Conservation (phyloP, 1,140 invertebrate genomes). For the Aphis craccivora region DNA sequence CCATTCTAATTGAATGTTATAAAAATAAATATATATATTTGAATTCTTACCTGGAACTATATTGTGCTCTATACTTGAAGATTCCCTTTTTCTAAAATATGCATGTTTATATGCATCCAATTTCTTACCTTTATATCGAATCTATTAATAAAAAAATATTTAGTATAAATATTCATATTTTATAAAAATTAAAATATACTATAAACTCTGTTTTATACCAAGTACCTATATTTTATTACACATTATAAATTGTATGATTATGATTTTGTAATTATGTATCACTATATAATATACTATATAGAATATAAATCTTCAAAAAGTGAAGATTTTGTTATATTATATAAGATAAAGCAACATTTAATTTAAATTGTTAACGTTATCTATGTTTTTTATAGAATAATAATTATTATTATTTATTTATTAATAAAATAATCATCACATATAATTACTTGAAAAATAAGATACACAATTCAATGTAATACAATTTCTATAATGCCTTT, state of each 20-base stretch:
- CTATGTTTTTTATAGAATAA: background rate
- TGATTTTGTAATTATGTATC: background rate
- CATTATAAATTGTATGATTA: background rate
- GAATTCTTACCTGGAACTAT: constrained; percentile 6
- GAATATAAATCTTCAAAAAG: background rate
- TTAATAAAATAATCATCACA: background rate
- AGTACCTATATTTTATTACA: background rate
- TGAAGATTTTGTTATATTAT: background rate
- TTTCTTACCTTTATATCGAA: constrained; percentile 42
- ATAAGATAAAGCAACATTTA: background rate
- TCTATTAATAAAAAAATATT: constrained; percentile 16
- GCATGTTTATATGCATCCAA: constrained; percentile 44
- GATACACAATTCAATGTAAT: background rate
- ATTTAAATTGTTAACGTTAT: background rate
- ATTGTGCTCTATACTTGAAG: background rate
- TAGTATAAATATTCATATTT: background rate
- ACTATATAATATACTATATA: background rate
- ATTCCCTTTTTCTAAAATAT: constrained; percentile 46
- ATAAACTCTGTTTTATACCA: background rate
- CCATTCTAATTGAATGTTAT: background rate
- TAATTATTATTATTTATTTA: background rate
- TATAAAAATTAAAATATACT: background rate
- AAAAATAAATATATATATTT: background rate
- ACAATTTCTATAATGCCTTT: background rate
- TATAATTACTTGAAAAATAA: background rate